Evolutionary conservation across 2,113 vertebrate genomes (phyloP).

Genomic region (Casuarius casuarius): DNA sequence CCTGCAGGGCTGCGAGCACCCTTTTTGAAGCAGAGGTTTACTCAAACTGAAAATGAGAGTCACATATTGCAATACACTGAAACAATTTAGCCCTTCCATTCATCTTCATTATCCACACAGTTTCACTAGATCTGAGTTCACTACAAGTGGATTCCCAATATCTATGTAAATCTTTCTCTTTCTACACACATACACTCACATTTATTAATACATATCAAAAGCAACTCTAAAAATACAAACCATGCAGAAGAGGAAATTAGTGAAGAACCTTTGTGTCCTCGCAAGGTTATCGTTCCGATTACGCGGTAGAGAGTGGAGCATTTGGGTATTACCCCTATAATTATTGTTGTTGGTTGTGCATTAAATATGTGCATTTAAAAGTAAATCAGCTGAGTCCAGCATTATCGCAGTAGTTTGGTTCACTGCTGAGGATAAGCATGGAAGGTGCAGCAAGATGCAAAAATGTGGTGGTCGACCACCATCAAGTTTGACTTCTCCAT

Average conservation of each 20-base stretch:
- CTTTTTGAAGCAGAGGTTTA: background rate
- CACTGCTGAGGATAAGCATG: accelerated
- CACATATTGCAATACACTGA: background rate
- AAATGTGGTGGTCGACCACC: background rate
- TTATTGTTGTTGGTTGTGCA: background rate
- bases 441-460: no score
- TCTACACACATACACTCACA: background rate
- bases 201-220: background rate
- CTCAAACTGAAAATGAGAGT: background rate
- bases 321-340: background rate
- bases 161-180: background rate
- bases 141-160: background rate
- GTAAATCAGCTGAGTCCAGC: background rate
- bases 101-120: background rate
- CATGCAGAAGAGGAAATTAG: background rate
- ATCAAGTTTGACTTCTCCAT: accelerated
- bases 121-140: background rate
- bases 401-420: accelerated
- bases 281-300: background rate
- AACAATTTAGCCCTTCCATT: background rate
- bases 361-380: background rate
- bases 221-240: background rate
- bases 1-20: background rate
- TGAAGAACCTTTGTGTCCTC: background rate
- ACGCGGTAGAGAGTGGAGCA: accelerated